Conservation (phyloP, 1,140 invertebrate genomes). For the Pseudoatta argentina region DNA sequence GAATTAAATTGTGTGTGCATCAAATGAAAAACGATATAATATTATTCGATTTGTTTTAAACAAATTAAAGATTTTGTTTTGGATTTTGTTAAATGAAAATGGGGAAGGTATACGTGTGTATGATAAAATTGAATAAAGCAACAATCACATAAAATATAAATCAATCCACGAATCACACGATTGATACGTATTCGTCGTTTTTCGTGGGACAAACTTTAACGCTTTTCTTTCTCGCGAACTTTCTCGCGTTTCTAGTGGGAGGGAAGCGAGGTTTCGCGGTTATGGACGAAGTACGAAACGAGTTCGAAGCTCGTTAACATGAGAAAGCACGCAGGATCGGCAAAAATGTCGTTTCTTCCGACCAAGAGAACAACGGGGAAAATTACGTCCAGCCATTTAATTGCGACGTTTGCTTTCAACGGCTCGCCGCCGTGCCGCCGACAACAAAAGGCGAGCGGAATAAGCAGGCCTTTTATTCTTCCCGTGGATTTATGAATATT, state of each 20-base stretch:
- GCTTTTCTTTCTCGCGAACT: slow-evolving; percentile 56
- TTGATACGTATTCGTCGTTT: slow-evolving; percentile 36
- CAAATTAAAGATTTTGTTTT: not conserved
- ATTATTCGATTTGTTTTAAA: slow-evolving; percentile 1
- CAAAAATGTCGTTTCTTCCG: slow-evolving; percentile 67
- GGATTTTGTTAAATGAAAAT: slow-evolving; percentile 7
- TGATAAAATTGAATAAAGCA: slow-evolving; percentile 6
- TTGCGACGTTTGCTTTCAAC: slow-evolving; percentile 60
- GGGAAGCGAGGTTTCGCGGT: slow-evolving; percentile 13
- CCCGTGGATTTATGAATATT: slow-evolving; percentile 62
- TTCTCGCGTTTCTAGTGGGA: slow-evolving; percentile 23
- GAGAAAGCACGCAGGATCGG: slow-evolving; percentile 59
- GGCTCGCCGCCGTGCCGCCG: slow-evolving; percentile 45
- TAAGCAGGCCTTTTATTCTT: slow-evolving; percentile 64
- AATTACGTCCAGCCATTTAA: slow-evolving; percentile 68
- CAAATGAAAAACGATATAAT: not conserved
- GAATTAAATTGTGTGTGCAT: not conserved
- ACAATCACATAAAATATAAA: slow-evolving; percentile 44
- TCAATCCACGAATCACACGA: not conserved
- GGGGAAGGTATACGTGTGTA: not conserved
- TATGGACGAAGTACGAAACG: slow-evolving; percentile 45
- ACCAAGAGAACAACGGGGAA: slow-evolving; percentile 63
- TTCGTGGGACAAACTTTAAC: slow-evolving; percentile 27
- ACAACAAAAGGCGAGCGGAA: slow-evolving; percentile 63
- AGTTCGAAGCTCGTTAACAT: slow-evolving; percentile 63